Evolutionary conservation across 1,140 invertebrate species (phyloP).

Genomic region (Formica exsecta): DNA sequence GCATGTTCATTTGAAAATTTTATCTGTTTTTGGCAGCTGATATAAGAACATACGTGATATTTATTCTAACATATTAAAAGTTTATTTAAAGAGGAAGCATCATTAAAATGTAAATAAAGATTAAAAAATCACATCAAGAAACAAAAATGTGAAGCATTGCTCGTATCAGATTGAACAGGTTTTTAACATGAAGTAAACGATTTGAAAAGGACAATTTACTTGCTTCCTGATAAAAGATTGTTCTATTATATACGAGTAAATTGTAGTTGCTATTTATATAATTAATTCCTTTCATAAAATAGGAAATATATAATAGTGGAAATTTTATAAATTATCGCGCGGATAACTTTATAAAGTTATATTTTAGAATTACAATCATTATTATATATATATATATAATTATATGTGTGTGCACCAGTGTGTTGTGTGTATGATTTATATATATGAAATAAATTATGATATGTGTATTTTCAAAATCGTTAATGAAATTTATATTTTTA

Average conservation of each 20-base stretch:
- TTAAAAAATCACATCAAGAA: not conserved
- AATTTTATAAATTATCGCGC: not conserved
- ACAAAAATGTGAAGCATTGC: not conserved
- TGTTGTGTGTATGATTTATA: too few relatives aligned
- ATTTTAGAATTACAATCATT: not conserved
- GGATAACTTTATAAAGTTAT: not conserved
- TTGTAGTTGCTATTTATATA: not conserved
- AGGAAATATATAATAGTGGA: not conserved
- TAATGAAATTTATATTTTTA: too few relatives aligned
- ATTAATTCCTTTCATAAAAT: not conserved
- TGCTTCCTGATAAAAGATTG: conserved; percentile 26
- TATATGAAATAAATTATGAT: too few relatives aligned
- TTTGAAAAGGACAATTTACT: conserved; percentile 67
- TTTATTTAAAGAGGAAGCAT: not conserved
- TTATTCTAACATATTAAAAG: not conserved
- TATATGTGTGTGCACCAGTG: too few relatives aligned
- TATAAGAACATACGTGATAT: not conserved
- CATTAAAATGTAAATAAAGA: not conserved
- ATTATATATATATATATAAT: not conserved
- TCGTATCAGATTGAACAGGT: not conserved
- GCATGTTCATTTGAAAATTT: not conserved
- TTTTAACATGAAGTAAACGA: conserved; percentile 4
- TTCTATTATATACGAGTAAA: not conserved
- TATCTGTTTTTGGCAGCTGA: not conserved
- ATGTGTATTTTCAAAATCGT: too few relatives aligned